These are phyloP conservation scores for Cancer borealis DNA, from an alignment of 2,888 invertebrate species.

Conservation along the genomic window DNA sequence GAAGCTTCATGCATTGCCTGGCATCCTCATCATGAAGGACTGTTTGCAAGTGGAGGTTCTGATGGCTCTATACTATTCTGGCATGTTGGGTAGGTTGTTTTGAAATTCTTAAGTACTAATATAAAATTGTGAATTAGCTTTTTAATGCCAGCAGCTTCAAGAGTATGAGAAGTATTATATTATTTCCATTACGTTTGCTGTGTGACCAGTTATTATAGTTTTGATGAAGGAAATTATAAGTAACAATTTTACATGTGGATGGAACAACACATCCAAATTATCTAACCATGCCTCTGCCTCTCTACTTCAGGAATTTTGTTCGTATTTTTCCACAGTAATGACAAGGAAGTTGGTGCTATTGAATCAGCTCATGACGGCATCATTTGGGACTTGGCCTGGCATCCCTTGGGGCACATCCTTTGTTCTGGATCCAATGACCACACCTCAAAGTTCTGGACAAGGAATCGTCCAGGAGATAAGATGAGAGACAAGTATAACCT, in stretches of 20 bases:
- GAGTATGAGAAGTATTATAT: background rate
- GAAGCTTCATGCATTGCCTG: conserved; percentile 98
- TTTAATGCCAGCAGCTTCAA: background rate
- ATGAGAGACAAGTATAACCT: conserved; percentile 99
- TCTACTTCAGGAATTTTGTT: background rate
- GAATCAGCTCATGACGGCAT: conserved; percentile 99
- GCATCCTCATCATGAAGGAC: conserved; percentile 98
- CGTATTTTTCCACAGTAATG: conserved; percentile 84
- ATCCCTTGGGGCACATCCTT: conserved; percentile 98
- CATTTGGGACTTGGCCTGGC: conserved; percentile 99
- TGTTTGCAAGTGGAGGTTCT: conserved; percentile 98
- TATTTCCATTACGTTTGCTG: background rate
- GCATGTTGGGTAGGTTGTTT: conserved; percentile 93
- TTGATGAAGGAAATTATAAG: background rate
- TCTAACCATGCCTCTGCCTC: background rate
- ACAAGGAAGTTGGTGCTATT: conserved; percentile 98
- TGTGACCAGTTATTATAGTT: background rate
- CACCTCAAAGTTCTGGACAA: conserved; percentile 99
- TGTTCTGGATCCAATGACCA: conserved; percentile 99
- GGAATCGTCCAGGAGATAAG: conserved; percentile 98
- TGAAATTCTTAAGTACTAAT: background rate
- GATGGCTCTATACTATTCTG: conserved; percentile 99
- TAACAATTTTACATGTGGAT: no score
- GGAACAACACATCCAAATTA: background rate
- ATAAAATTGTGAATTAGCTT: background rate